Base-by-base conservation (phyloP, 2,888 invertebrate genomes). In the Lycaena phlaeas region DNA sequence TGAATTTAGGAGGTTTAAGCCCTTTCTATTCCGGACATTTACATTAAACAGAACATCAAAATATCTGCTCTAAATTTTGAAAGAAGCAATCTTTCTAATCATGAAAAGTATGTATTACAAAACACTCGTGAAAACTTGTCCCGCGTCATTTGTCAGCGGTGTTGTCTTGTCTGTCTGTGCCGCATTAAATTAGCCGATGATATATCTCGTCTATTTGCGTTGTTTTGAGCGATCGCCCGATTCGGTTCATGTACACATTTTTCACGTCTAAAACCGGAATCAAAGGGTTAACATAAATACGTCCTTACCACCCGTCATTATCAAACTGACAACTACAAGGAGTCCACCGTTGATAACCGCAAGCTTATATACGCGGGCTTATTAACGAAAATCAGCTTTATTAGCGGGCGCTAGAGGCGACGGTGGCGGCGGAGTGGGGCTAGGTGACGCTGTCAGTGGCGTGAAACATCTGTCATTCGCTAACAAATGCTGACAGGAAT, bases 391-490 rank as follows among this genome's bases (percentile, higher is more conserved):
- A 46, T 58, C 43, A 44, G 48, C 61, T 49, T 44, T 66, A 63
- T 14, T 1, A 9, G 9, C 10, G 28, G 2, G 36, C 11, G 18
- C 43, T 52, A 65, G 53, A 49, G 49, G 41, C 48, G 42, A 46
- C 38, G 34, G 28, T 36, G 27, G 34, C 17, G 36, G 49, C 40
- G 45, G 25, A 44, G 40, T 42, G 40, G 36, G 44, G 48, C 45
- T 48, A 51, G 41, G 52, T 44, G 44, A 40, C 45, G 48, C 49
- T 61, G 61, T 62, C 56, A 56, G 66, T 74, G 71, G 76, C 73
- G 77, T 75, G 67, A 69, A 72, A 63, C 76, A 77, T 78, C 76
- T 79, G 79, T 82, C 82, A 81, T 77, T 81, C 71, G 69, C 66
- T 77, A 81, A 81, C 78, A 72, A 75, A 78, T 71, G 70, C 61